Conservation (phyloP, 2,888 invertebrate genomes). For the Galeopsomyia nigrocyanea region DNA sequence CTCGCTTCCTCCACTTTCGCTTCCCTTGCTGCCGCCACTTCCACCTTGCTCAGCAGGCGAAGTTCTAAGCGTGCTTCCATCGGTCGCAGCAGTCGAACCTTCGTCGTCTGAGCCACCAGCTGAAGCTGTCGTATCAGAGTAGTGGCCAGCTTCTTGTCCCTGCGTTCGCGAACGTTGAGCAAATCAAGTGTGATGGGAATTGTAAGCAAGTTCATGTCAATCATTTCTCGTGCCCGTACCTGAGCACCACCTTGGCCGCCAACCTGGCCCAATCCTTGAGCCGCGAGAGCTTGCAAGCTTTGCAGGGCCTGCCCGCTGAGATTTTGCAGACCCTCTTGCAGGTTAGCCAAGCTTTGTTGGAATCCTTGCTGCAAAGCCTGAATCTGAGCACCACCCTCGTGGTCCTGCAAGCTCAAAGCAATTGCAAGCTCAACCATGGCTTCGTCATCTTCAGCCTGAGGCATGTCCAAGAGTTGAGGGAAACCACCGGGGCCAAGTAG, state of each 20-base stretch:
- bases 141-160: constrained; percentile 70
- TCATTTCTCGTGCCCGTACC: constrained; percentile 39
- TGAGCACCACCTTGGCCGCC: constrained; percentile 56
- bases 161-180: constrained; percentile 13
- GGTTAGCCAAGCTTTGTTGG: constrained; percentile 64
- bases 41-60: constrained; percentile 82
- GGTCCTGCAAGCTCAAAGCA: constrained; percentile 91
- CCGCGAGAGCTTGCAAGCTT: constrained; percentile 69
- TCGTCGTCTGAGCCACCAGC: constrained; percentile 95
- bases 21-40: constrained; percentile 72
- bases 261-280: constrained; percentile 61
- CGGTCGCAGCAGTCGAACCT: constrained; percentile 94
- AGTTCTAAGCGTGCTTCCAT: constrained; percentile 91
- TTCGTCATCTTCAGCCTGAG: constrained; percentile 96
- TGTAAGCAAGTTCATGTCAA: not conserved
- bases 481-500: constrained; percentile 74
- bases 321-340: constrained; percentile 69
- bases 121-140: constrained; percentile 87
- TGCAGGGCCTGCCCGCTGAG: constrained; percentile 68
- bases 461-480: constrained; percentile 87
- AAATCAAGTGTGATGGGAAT: not conserved
- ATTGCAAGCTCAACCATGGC: constrained; percentile 97
- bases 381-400: constrained; percentile 72
- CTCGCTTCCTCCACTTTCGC: constrained; percentile 79
- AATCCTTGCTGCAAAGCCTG: constrained; percentile 71